Base-by-base conservation (phyloP, 2,113 vertebrate species). In the Chaetops frenatus region DNA sequence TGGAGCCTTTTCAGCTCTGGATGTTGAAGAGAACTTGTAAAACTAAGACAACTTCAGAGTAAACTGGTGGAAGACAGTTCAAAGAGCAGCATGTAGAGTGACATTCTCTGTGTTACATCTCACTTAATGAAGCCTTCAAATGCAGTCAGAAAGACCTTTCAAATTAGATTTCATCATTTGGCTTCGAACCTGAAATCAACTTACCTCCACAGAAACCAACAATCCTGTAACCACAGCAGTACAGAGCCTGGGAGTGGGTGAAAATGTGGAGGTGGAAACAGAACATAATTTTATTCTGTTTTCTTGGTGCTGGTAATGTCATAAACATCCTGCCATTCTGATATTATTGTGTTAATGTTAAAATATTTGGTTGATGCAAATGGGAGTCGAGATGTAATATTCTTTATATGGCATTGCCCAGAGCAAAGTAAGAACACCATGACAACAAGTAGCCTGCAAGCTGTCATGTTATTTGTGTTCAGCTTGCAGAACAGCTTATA, bases 341-440 rank as follows among this genome's bases (percentile, higher is more conserved):
- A 88, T 96, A 83, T 94, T 77, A 94, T 86, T 91, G 48, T 94
- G 94, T 95, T 95, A 95, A 93, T 97, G 86, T 92, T 94, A 94
- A 97, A 97, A 95, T 95, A 97, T 97, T 96, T 96, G 86, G 73
- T 92, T 96, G 95, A 97, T 96, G 81, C 82, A 97, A 97, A 97
- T 89, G 90, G 81, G 78, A 97, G 94, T 64, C 24, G 58, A 96
- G 82, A 92, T 94, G 88, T 95, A 97, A 95, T 95, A 97, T 93
- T 96, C 85, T 97, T 94, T 97, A 97, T 95, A 97, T 96, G 86
- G 90, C 95, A 92, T 95, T 97, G 87, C 95, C 93, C 88, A 96
- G 94, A 97, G 93, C 91, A 95, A 77, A 96, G 67, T 62, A 94
- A 88, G 88, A 97, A 90, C 87, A 95, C 90, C 91, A 97, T 88